Percentiles rank a stretch among this genome's conserved stretches.
Conservation (phyloP, 2,797 vertebrate genomes). For the Rhodeus uyekii region DNA sequence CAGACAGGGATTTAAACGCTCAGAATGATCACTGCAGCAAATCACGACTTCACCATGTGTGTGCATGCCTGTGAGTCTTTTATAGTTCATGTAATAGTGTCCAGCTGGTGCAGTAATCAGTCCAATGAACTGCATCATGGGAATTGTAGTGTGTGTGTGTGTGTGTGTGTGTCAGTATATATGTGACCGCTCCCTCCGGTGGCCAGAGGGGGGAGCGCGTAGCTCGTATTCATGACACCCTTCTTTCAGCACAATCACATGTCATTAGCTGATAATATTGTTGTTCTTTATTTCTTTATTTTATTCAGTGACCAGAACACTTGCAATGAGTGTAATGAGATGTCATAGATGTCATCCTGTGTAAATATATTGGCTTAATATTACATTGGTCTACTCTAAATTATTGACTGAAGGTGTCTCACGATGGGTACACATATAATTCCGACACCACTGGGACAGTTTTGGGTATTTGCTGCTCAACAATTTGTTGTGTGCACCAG, state of each 20-base stretch:
- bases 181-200: too few relatives aligned
- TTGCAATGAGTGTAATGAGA: neutral
- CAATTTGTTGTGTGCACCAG: constrained; percentile 3
- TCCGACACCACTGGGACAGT: neutral
- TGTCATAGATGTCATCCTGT: neutral
- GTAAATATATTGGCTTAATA: neutral
- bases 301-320: neutral
- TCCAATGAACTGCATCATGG: too few relatives aligned
- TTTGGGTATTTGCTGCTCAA: constrained; percentile 3
- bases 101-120: too few relatives aligned
- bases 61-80: too few relatives aligned
- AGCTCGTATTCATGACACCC: too few relatives aligned
- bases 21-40: too few relatives aligned
- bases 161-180: too few relatives aligned
- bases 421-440: neutral
- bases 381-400: neutral
- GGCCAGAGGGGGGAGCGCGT: too few relatives aligned
- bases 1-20: too few relatives aligned
- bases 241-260: neutral
- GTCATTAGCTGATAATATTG: neutral
- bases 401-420: neutral
- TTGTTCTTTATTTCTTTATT: neutral
- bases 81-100: too few relatives aligned
- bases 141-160: too few relatives aligned
- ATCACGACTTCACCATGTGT: too few relatives aligned